Conservation (phyloP, 2,797 vertebrate species). For the Dendrocincla fuliginosa region DNA sequence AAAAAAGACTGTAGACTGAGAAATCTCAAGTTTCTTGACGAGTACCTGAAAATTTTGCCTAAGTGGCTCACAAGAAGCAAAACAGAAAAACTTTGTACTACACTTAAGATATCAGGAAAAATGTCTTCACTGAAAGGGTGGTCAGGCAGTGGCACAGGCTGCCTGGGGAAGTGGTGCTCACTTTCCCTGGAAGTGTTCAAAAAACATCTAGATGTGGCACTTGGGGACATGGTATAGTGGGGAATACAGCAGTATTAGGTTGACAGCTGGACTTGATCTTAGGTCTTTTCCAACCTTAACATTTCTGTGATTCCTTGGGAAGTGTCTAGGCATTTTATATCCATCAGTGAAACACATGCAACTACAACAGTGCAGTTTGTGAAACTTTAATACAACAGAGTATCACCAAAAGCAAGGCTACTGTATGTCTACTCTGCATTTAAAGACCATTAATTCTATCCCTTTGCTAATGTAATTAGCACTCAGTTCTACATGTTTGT, state of each 20-base stretch:
- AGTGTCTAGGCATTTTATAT: not conserved
- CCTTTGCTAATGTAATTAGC: not conserved
- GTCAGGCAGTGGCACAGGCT: not conserved
- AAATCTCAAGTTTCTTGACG: not conserved
- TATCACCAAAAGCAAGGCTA: not conserved
- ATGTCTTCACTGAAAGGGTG: too few relatives aligned
- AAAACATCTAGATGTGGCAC: not conserved
- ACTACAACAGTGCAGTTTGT: not conserved
- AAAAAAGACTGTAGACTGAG: not conserved
- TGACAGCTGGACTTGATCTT: accelerated
- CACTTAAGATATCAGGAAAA: not conserved
- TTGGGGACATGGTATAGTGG: not conserved
- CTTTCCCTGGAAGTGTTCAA: not conserved
- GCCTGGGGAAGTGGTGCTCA: not conserved
- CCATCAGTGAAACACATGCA: not conserved
- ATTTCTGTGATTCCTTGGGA: not conserved
- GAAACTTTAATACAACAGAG: not conserved
- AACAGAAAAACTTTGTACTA: not conserved
- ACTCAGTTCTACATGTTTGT: not conserved
- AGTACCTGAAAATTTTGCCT: not conserved
- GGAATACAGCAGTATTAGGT: not conserved
- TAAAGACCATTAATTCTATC: not conserved
- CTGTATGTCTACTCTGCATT: not conserved
- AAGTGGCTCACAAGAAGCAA: not conserved
- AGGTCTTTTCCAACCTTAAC: not conserved